Base-by-base conservation (phyloP, 2,888 invertebrate genomes). In the Nezara viridula region DNA sequence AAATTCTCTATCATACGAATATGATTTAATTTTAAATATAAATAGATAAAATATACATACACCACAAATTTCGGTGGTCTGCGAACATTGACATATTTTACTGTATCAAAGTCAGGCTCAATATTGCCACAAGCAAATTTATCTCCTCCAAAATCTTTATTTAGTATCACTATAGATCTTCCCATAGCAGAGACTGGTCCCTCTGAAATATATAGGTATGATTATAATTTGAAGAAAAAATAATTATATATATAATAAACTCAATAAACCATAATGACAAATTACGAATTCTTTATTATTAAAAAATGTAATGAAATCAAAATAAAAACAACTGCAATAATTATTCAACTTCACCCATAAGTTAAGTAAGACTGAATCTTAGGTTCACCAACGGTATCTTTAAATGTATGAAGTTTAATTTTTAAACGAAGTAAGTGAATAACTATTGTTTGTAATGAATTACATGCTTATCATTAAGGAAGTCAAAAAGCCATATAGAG, bases 111-210 rank as follows among this genome's bases (percentile, higher is more conserved):
- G 92, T 98, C 98, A 0, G 97, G 96, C 92, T 96, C 96, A 90
- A 98, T 97, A 92, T 98, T 98, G 88, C 98, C 98, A 93, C 98
- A 98, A 2, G 98, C 98, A 92, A 96, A 96, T 91, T 96, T 94
- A 91, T 96, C 95, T 19, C 94, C 92, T 86, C 95, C 95, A 90
- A 95, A 93, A 90, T 96, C 96, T 7, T 97, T 95, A 7, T 96
- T 96, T 92, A 97, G 95, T 91, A 98, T 95, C 0, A 98, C 96
- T 91, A 98, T 95, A 5, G 98, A 98, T 89, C 96, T 95, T 0
- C 98, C 97, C 92, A 98, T 93, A 5, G 98, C 97, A 7, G 95
- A 95, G 77, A 96, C 95, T 12, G 96, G 96, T 92, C 97, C 97
- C 90, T 93, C 93, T 93, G 91, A 40, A 91, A 91, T 89, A 89